phyloP scores from a whole-genome alignment of 2,113 vertebrate species.

The Syrrhaptes paradoxus region DNA sequence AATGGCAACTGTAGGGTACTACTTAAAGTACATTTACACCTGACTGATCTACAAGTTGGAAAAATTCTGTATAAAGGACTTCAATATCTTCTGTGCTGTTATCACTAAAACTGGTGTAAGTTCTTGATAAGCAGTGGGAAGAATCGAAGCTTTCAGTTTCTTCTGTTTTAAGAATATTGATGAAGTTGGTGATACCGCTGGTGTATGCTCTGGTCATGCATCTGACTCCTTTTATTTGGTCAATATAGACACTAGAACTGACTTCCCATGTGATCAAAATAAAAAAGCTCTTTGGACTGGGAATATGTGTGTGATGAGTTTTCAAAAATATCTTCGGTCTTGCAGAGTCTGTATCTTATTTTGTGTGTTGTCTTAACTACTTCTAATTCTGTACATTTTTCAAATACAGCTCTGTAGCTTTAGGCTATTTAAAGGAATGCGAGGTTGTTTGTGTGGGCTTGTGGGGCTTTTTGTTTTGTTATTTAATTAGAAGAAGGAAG shows the following conservation, averaged over 20 bases:
- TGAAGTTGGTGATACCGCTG: neutral
- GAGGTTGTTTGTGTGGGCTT: neutral
- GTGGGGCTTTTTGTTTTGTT: neutral
- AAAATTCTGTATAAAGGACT: neutral
- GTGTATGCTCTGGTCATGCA: neutral
- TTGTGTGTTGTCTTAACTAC: neutral
- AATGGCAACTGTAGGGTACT: neutral
- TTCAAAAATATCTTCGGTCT: neutral
- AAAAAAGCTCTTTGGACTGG: neutral
- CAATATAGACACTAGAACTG: neutral
- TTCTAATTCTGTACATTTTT: neutral
- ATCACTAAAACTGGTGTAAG: neutral
- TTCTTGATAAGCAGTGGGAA: neutral
- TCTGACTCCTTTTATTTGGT: neutral
- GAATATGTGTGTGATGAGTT: neutral
- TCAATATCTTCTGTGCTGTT: neutral
- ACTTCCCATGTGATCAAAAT: neutral
- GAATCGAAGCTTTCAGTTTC: neutral
- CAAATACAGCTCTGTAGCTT: neutral
- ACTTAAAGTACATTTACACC: neutral
- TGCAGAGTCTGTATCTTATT: neutral
- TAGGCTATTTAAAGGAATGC: neutral
- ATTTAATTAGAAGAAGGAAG: neutral
- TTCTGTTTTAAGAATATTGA: neutral
- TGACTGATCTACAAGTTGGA: neutral